phyloP scores from a whole-genome alignment of 1,140 invertebrate species.

The Drosophila arawakana region DNA sequence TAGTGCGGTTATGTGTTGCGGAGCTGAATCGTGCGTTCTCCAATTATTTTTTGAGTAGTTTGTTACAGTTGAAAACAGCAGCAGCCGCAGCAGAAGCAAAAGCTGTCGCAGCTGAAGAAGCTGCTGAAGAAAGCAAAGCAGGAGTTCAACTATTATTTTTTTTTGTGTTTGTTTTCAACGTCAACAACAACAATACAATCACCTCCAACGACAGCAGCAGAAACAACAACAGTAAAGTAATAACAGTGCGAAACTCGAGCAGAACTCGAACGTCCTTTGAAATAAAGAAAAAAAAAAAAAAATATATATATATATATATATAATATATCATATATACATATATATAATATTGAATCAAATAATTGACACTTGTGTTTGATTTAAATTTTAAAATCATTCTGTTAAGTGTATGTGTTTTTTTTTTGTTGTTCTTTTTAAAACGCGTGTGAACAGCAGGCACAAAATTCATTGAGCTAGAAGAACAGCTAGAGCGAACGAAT shows the following conservation, averaged over 20 bases:
- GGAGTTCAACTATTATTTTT: slow-evolving; percentile 31
- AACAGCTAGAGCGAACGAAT: not conserved
- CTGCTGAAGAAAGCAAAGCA: slow-evolving; percentile 34
- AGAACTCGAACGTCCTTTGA: slow-evolving; percentile 26
- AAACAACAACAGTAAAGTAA: slow-evolving; percentile 22
- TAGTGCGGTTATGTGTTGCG: slow-evolving; percentile 78
- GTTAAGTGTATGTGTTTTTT: slow-evolving; percentile 16
- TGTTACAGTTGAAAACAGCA: slow-evolving; percentile 49
- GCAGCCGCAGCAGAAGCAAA: slow-evolving; percentile 7
- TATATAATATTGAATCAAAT: slow-evolving; percentile 8
- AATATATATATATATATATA: slow-evolving; percentile 1
- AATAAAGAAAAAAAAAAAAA: too few relatives aligned
- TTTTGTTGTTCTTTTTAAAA: slow-evolving; percentile 39
- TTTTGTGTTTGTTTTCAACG: slow-evolving; percentile 33
- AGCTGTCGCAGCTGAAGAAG: not conserved
- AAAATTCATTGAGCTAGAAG: slow-evolving; percentile 9
- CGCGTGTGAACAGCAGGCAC: slow-evolving; percentile 26
- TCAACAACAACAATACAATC: slow-evolving; percentile 19
- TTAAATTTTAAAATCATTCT: slow-evolving; percentile 22
- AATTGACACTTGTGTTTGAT: slow-evolving; percentile 37
- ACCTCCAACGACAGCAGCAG: not conserved
- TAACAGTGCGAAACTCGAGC: slow-evolving; percentile 22
- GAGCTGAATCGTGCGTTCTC: slow-evolving; percentile 65
- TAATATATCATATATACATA: not conserved
- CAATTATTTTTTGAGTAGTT: slow-evolving; percentile 66